Percentiles rank a stretch among this genome's conserved stretches.
Conservation (phyloP, 37 sponge, comb jelly and placozoan species). For the Diacarnus erythraeanus region DNA sequence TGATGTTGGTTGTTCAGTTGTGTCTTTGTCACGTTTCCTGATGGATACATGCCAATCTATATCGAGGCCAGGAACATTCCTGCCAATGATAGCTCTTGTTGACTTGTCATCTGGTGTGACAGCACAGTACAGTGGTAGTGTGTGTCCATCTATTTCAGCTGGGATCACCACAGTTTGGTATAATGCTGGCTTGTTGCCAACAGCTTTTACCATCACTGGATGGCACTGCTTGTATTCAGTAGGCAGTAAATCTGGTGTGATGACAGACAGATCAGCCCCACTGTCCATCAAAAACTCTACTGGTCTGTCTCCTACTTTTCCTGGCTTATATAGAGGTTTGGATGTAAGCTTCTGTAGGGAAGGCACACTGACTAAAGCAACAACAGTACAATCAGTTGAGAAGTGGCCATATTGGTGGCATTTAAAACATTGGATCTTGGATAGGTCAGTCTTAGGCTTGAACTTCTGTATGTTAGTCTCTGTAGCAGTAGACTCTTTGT, state of each 20-base stretch:
- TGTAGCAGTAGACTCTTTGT: no score
- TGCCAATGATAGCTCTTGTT: neutral
- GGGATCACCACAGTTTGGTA: neutral
- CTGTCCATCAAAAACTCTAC: neutral
- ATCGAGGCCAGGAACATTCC: neutral
- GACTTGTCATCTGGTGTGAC: neutral
- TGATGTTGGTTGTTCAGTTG: no score
- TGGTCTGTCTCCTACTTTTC: neutral
- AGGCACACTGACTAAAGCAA: neutral
- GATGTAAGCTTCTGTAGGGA: neutral
- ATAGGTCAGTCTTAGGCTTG: neutral
- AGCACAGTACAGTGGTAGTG: neutral
- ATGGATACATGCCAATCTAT: neutral
- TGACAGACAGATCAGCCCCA: neutral
- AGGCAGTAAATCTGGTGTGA: neutral
- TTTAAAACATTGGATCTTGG: neutral
- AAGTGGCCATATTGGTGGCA: neutral
- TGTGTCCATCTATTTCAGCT: neutral
- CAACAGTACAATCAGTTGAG: neutral
- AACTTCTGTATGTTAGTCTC: neutral
- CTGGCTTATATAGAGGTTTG: neutral
- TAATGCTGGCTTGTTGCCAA: neutral
- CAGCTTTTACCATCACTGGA: neutral
- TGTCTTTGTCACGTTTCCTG: neutral
- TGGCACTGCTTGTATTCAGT: neutral